A percentile compares a stretch with the other conserved stretches of the same genome.
Evolutionary conservation across 2,888 invertebrate species (phyloP).

Genomic region (Lepidonotus clava): DNA sequence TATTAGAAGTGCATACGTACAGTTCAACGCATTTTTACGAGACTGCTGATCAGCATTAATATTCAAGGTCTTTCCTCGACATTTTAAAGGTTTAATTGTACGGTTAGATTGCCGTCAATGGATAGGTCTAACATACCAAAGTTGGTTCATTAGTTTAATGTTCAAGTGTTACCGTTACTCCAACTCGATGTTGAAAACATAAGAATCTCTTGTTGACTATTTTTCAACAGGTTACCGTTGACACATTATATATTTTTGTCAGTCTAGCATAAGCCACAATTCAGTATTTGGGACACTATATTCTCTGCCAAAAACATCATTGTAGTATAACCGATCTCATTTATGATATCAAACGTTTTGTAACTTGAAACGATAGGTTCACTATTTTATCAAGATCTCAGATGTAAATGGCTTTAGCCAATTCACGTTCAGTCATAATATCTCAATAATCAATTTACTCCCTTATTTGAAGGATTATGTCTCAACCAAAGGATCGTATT

Average conservation of each 20-base stretch:
- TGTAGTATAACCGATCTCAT: background rate
- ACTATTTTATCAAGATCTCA: background rate
- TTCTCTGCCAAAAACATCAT: background rate
- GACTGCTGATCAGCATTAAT: background rate
- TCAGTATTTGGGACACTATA: background rate
- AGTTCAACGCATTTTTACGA: background rate
- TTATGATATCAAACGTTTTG: background rate
- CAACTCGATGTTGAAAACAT: background rate
- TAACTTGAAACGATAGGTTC: background rate
- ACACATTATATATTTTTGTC: background rate
- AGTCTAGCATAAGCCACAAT: background rate
- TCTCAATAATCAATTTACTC: too few relatives aligned
- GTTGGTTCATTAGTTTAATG: too few relatives aligned
- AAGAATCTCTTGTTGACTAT: background rate
- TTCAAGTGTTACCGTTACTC: background rate
- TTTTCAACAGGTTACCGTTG: background rate
- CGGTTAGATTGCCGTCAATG: too few relatives aligned
- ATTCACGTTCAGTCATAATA: background rate
- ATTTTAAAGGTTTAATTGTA: background rate
- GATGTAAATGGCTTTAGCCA: background rate
- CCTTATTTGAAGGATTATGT: too few relatives aligned
- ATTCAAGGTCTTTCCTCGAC: too few relatives aligned
- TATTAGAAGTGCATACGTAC: background rate
- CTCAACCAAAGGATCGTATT: too few relatives aligned
- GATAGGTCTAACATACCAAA: slow-evolving; percentile 1